Evolutionary conservation across 2,888 invertebrate genomes (phyloP).

Genomic region (Lordiphosa andalusiaca): DNA sequence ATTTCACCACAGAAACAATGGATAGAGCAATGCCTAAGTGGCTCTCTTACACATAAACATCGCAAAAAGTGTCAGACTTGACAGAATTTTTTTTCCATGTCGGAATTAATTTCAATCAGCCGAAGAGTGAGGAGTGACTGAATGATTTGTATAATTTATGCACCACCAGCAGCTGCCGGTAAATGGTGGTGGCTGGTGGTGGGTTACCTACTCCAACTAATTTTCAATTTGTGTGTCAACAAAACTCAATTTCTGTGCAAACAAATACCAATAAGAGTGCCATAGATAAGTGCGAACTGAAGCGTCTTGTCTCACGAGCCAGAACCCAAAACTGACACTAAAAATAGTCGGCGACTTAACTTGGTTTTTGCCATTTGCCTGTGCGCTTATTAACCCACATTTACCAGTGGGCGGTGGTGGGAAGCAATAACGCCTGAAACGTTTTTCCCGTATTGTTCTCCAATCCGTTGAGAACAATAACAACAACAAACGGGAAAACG

Average conservation of each 20-base stretch:
- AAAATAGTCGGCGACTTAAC: constrained; percentile 7
- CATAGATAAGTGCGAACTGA: constrained; percentile 4
- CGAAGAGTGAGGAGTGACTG: constrained; percentile 31
- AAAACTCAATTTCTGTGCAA: background rate
- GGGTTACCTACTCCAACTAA: background rate
- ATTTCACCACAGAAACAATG: too few species aligned
- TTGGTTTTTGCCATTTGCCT: constrained; percentile 25
- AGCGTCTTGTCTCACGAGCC: background rate
- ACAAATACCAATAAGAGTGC: too few species aligned
- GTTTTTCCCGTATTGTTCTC: constrained; percentile 21
- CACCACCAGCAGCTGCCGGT: constrained; percentile 1
- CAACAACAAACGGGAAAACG: constrained; percentile 30
- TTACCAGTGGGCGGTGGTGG: constrained; percentile 46
- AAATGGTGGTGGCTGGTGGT: background rate
- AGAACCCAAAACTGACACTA: background rate
- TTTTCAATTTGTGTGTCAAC: constrained; percentile 4
- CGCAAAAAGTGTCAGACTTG: too few species aligned
- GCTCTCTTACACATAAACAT: too few species aligned
- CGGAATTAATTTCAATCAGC: constrained; percentile 40
- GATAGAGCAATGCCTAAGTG: too few species aligned
- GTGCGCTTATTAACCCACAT: constrained; percentile 62
- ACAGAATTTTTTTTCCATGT: too few species aligned
- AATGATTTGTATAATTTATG: constrained; percentile 24
- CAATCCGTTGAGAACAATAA: constrained; percentile 19
- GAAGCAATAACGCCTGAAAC: constrained; percentile 30